Conservation (phyloP, 1,140 invertebrate species). For the Myzus persicae region DNA sequence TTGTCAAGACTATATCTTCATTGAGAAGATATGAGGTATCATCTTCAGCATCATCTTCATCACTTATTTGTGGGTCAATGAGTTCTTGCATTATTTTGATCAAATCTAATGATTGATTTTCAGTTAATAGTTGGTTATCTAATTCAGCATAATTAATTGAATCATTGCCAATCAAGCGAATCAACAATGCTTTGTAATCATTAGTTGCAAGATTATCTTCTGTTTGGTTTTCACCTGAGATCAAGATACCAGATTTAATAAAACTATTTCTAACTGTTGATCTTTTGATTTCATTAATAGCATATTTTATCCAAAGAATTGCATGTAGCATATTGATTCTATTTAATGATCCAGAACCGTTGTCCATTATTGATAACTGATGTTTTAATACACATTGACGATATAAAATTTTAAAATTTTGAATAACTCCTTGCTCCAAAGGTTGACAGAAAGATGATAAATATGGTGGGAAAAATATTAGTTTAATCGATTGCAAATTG, state of each 20-base stretch:
- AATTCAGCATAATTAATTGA: not conserved
- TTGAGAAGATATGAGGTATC: not conserved
- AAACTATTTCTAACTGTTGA: not conserved
- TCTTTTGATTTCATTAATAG: not conserved
- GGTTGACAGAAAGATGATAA: not conserved
- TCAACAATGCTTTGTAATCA: not conserved
- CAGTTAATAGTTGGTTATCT: not conserved
- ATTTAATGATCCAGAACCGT: not conserved
- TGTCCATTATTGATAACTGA: not conserved
- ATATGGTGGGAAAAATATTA: constrained; percentile 3
- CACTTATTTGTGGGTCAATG: not conserved
- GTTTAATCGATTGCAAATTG: not conserved
- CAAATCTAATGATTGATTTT: constrained; percentile 29
- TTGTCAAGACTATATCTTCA: not conserved
- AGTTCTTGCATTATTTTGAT: not conserved
- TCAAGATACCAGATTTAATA: not conserved
- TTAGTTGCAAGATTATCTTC: not conserved
- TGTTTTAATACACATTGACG: not conserved
- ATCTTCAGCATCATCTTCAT: constrained; percentile 12
- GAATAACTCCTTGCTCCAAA: not conserved
- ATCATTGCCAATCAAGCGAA: not conserved
- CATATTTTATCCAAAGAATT: not conserved
- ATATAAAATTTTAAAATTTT: constrained; percentile 10
- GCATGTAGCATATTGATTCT: not conserved
- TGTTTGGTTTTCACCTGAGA: not conserved